These are phyloP conservation scores for Galagoides demidoff DNA, from an alignment of 2,797 vertebrate genomes.

Conservation along the genomic window DNA sequence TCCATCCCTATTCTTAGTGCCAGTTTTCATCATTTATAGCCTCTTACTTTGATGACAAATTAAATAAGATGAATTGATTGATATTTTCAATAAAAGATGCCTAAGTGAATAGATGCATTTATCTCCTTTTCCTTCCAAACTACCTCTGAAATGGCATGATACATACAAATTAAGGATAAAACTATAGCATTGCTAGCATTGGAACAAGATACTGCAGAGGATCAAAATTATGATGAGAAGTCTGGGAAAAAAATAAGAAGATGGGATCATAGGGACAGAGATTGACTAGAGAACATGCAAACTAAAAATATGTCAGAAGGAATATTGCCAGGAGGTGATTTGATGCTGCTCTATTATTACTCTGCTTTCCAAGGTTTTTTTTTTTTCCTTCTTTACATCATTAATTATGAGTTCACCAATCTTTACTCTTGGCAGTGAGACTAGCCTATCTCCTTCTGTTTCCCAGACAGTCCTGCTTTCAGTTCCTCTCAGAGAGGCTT, in stretches of 20 bases:
- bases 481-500: not conserved
- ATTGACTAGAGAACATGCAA: not conserved
- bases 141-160: not conserved
- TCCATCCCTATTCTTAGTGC: not conserved
- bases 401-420: not conserved
- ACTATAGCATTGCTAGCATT: not conserved
- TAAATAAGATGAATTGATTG: not conserved
- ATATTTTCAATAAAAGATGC: not conserved
- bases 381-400: not conserved
- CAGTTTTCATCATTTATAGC: not conserved
- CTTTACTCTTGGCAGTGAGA: not conserved
- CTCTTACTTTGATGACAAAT: not conserved
- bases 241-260: not conserved
- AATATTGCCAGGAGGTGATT: not conserved
- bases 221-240: not conserved
- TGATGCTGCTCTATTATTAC: not conserved
- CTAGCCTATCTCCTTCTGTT: not conserved
- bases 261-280: not conserved
- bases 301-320: not conserved
- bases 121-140: not conserved
- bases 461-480: not conserved
- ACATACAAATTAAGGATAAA: not conserved
- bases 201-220: not conserved
- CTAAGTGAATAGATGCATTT: not conserved
- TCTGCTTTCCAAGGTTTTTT: not conserved